phyloP scores from a whole-genome alignment of 1,140 invertebrate species.

The Drosophila oshimai region DNA sequence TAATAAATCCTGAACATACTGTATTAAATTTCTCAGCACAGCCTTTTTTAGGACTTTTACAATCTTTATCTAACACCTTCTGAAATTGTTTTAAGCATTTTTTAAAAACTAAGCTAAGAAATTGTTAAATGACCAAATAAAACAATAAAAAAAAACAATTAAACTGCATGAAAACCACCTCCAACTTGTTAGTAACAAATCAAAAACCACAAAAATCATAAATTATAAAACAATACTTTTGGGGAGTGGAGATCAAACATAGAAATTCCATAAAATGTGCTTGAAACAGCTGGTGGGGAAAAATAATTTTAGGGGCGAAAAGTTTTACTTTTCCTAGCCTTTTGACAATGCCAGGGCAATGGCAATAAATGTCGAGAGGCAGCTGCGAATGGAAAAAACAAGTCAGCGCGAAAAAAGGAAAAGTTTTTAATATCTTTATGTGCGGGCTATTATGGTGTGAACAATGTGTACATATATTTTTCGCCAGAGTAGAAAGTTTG shows the following conservation, averaged over 20 bases:
- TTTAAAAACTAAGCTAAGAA: no score
- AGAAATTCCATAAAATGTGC: constrained; percentile 62
- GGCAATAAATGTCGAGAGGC: constrained; percentile 71
- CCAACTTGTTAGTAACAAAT: constrained; percentile 48
- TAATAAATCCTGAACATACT: no score
- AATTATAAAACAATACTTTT: constrained; percentile 32
- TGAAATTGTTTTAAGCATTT: no score
- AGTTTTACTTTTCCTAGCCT: constrained; percentile 41
- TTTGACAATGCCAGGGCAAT: constrained; percentile 65
- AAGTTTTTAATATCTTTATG: constrained; percentile 80
- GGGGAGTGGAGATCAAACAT: constrained; percentile 51
- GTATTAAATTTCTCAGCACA: no score
- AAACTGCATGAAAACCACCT: neutral
- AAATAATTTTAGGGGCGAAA: constrained; percentile 47
- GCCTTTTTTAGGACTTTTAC: no score
- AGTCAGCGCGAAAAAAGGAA: constrained; percentile 30
- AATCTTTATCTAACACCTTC: no score
- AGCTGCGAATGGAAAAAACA: constrained; percentile 59
- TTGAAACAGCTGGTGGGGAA: constrained; percentile 34
- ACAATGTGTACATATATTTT: neutral
- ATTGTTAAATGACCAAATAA: no score
- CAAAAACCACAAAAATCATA: constrained; percentile 55
- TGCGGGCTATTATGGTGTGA: constrained; percentile 54
- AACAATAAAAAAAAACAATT: constrained; percentile 3
- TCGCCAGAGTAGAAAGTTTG: constrained; percentile 60